Base-by-base conservation (phyloP, 1,140 invertebrate genomes). In the Heliothis virescens region DNA sequence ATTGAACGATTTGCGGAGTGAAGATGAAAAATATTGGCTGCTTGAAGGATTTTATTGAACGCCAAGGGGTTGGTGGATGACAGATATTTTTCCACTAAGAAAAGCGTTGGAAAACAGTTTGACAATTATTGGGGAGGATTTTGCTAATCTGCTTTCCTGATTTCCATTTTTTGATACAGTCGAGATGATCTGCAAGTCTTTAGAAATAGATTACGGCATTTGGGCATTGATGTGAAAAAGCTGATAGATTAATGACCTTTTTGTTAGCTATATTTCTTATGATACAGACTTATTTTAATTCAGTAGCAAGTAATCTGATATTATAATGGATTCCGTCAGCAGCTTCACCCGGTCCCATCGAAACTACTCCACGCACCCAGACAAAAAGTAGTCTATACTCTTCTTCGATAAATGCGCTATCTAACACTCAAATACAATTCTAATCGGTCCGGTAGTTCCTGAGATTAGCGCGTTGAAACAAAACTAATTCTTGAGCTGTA, bases 1-100 rank as follows among this genome's bases (percentile, higher is more conserved):
- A 53, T 15, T 75, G 73, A 75, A 75, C 34, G 57, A 29, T 47
- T 74, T 60, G 41, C 41, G 57, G 47, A 50, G 72, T 60, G 55
- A 47, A 74, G 48, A 57, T 75, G 73, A 63, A 47, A 75, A 47
- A 21, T 75, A 63, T 75, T 75, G 26, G 47, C 18, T 29, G 13
- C 55, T 63, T 63, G 10, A 50, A 62, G 73, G 21, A 41, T 29
- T 57, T 47, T 59, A 48, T 67, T 48, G 63, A 21, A 18, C 16
- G 16, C 18, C n/a, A 11, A 67, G 16, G 3, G n/a, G 11, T 65
- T 63, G 0, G 29, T 47, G 21, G 47, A 65, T 48, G 62, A 21
- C 41, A 65, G 62, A 34, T 48, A 48, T 48, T 63, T 65, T 65
- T 48, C 57, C 18, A 10, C 21, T 53, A 16, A n/a, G 18, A 10